Conservation (phyloP, 2,797 vertebrate species). For the Discoglossus pictus region DNA sequence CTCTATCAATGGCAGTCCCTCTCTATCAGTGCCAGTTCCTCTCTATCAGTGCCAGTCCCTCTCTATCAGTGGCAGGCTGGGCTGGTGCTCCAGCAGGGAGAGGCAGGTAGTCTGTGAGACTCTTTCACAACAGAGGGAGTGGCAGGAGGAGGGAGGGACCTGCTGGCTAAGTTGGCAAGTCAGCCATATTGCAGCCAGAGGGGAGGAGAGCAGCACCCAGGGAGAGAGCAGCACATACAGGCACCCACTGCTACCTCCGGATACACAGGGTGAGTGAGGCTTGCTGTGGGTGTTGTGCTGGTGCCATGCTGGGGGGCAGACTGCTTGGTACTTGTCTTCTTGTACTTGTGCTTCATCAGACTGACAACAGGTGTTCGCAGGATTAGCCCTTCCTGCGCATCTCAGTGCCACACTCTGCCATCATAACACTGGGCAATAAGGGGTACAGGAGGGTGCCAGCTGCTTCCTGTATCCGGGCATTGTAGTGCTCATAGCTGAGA, state of each 20-base stretch:
- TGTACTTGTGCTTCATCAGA: neutral
- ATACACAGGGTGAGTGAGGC: constrained; percentile 12
- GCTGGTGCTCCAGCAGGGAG: constrained; percentile 29
- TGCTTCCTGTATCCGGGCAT: too few species aligned
- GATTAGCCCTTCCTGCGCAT: constrained; percentile 2
- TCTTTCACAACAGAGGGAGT: constrained; percentile 34
- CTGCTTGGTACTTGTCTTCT: too few species aligned
- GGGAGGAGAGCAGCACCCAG: constrained; percentile 33
- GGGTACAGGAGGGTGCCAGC: too few species aligned
- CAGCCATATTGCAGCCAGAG: constrained; percentile 47
- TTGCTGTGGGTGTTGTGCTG: too few species aligned
- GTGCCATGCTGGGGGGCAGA: too few species aligned
- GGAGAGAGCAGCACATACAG: constrained; percentile 13
- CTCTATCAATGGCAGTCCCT: too few species aligned
- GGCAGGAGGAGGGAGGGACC: too few species aligned
- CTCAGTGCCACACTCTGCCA: neutral
- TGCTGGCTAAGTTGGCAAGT: constrained; percentile 34
- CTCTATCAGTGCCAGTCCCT: neutral
- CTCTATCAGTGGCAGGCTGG: neutral
- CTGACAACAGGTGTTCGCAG: constrained; percentile 18
- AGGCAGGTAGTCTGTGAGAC: constrained; percentile 43
- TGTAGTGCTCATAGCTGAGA: too few species aligned
- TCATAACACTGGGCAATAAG: too few species aligned
- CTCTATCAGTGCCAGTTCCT: neutral
- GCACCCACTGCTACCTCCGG: constrained; percentile 5